Evolutionary conservation across 1,140 invertebrate species (phyloP).

Genomic region (Drosophila sucinea): DNA sequence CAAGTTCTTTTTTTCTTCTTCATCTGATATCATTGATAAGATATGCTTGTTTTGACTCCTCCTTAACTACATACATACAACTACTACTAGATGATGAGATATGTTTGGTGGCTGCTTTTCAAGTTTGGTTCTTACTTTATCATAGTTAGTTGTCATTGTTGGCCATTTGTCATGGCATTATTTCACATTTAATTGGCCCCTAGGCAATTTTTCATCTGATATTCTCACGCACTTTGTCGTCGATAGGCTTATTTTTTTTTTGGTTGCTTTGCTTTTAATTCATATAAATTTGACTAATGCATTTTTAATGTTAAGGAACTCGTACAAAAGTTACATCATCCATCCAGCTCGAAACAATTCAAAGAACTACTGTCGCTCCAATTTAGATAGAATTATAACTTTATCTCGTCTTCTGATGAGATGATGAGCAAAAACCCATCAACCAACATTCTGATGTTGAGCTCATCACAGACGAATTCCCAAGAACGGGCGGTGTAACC

Average conservation of each 20-base stretch:
- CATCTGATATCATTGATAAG: constrained; percentile 69
- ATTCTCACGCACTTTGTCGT: constrained; percentile 57
- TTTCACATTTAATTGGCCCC: constrained; percentile 67
- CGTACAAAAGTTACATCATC: constrained; percentile 33
- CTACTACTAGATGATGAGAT: not conserved
- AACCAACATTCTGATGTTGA: not conserved
- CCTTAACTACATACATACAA: not conserved
- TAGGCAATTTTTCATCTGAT: constrained; percentile 33
- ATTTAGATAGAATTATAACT: constrained; percentile 23
- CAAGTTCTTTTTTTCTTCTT: constrained; percentile 51
- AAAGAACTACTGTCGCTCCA: constrained; percentile 6
- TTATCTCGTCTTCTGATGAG: not conserved
- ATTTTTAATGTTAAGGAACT: constrained; percentile 60
- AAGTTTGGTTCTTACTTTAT: constrained; percentile 4
- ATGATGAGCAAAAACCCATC: not conserved
- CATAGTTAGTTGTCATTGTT: constrained; percentile 22
- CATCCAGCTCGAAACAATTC: constrained; percentile 6
- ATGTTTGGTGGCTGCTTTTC: not conserved
- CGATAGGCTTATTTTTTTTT: constrained; percentile 33
- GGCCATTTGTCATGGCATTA: constrained; percentile 69
- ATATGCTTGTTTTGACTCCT: constrained; percentile 24
- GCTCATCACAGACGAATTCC: not conserved
- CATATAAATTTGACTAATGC: constrained; percentile 61
- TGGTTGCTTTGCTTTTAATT: constrained; percentile 52
- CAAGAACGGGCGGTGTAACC: constrained; percentile 4